Conservation (phyloP, 1,140 invertebrate genomes). For the Plectus sambesii region DNA sequence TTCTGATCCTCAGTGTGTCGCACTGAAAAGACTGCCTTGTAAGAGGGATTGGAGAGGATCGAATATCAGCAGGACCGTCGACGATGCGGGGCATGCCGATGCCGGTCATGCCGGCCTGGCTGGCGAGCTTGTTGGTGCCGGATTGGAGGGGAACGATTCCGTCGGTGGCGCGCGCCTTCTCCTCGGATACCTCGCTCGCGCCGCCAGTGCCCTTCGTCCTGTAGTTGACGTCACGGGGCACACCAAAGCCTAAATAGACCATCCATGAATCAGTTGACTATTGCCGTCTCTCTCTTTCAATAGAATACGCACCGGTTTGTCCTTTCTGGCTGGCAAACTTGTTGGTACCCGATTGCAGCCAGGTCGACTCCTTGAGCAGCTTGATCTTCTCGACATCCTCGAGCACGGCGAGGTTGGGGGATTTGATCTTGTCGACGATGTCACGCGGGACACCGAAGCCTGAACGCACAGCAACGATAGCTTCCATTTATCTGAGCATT, state of each 20-base stretch:
- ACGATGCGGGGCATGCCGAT: constrained; percentile 46
- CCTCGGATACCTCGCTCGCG: constrained; percentile 41
- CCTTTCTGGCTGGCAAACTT: constrained; percentile 46
- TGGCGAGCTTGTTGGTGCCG: constrained; percentile 30
- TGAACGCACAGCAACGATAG: constrained; percentile 11
- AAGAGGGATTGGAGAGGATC: not conserved
- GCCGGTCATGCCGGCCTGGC: constrained; percentile 40
- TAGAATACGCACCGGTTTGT: constrained; percentile 26
- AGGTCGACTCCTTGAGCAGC: constrained; percentile 38
- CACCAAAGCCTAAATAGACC: constrained; percentile 33
- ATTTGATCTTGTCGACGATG: constrained; percentile 44
- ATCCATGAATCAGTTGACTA: not conserved
- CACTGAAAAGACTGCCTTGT: constrained; percentile 24
- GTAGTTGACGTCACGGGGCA: constrained; percentile 44
- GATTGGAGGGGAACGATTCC: constrained; percentile 42
- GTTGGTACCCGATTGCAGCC: constrained; percentile 45
- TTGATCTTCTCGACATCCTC: constrained; percentile 43
- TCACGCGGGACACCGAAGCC: constrained; percentile 43
- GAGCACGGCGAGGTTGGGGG: constrained; percentile 38
- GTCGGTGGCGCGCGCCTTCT: constrained; percentile 44
- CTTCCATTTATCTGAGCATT: constrained; percentile 3
- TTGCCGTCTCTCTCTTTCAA: constrained; percentile 10
- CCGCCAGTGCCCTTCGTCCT: constrained; percentile 43
- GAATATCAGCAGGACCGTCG: constrained; percentile 28
- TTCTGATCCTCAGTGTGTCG: constrained; percentile 43